Conservation (phyloP, 2,888 invertebrate genomes). For the Tortrix viridana region DNA sequence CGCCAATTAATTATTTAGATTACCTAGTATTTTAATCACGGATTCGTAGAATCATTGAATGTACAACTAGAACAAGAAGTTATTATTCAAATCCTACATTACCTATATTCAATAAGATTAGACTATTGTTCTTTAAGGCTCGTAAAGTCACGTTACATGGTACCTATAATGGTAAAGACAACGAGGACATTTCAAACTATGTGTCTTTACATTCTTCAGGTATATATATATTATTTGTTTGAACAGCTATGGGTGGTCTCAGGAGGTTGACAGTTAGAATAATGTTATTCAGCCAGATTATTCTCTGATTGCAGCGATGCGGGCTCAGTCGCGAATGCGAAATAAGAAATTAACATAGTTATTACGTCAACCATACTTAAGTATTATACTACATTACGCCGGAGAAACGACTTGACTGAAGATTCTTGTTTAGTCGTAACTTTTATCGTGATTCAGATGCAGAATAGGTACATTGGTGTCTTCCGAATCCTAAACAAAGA, state of each 20-base stretch:
- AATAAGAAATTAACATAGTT: conserved; percentile 9
- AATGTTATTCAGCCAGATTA: neutral
- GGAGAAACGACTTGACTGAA: neutral
- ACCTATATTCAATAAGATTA: neutral
- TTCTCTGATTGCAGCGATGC: conserved; percentile 1
- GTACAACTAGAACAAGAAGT: too few relatives aligned
- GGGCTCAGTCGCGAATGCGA: conserved; percentile 1
- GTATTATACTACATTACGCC: neutral
- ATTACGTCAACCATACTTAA: too few relatives aligned
- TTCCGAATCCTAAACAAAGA: too few relatives aligned
- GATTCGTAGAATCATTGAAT: neutral
- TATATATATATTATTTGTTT: neutral
- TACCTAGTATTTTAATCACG: too few relatives aligned
- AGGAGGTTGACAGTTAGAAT: neutral
- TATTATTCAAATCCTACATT: too few relatives aligned
- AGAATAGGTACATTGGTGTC: too few relatives aligned
- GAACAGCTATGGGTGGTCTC: neutral
- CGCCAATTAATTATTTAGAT: too few relatives aligned
- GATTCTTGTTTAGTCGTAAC: too few relatives aligned
- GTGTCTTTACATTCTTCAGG: neutral
- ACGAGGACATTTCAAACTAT: too few relatives aligned
- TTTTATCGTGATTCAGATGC: too few relatives aligned
- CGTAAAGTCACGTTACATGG: neutral
- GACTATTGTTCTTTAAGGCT: neutral
- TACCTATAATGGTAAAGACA: neutral